Percentiles rank a stretch among this genome's conserved stretches.
phyloP scores from a whole-genome alignment of 1,140 invertebrate species.

The Atta texana region DNA sequence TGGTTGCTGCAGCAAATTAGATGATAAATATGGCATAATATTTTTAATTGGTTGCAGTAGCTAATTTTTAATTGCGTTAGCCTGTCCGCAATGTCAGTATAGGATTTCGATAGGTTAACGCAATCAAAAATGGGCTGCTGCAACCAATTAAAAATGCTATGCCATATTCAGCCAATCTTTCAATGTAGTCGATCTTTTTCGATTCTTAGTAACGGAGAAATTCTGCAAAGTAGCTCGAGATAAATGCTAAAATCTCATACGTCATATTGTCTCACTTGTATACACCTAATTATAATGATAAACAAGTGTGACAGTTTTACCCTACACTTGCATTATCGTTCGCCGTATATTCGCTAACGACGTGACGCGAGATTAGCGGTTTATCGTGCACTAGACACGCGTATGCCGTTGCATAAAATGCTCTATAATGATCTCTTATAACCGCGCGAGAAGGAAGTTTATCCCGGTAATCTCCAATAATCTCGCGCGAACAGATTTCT shows the following conservation, averaged over 20 bases:
- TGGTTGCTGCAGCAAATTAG: too few relatives aligned
- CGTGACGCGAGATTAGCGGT: slow-evolving; percentile 14
- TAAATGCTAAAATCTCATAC: background rate
- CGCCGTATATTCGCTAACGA: background rate
- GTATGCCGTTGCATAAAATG: background rate
- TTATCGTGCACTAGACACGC: background rate
- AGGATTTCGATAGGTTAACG: too few relatives aligned
- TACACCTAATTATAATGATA: background rate
- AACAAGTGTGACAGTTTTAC: background rate
- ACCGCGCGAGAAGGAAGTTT: background rate
- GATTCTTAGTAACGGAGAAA: background rate
- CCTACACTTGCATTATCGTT: background rate
- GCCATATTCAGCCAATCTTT: too few relatives aligned
- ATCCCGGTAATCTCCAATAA: background rate
- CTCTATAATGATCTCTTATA: background rate
- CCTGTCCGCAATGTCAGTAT: too few relatives aligned
- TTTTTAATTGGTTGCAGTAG: too few relatives aligned
- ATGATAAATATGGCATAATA: too few relatives aligned
- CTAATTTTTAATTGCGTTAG: too few relatives aligned
- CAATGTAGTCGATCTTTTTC: background rate
- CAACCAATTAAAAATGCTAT: too few relatives aligned
- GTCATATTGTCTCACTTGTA: background rate
- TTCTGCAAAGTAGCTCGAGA: background rate
- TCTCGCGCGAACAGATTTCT: background rate
- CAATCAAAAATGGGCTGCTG: too few relatives aligned